Conservation (phyloP, 2,797 vertebrate genomes). For the Loris lydekkerianus region DNA sequence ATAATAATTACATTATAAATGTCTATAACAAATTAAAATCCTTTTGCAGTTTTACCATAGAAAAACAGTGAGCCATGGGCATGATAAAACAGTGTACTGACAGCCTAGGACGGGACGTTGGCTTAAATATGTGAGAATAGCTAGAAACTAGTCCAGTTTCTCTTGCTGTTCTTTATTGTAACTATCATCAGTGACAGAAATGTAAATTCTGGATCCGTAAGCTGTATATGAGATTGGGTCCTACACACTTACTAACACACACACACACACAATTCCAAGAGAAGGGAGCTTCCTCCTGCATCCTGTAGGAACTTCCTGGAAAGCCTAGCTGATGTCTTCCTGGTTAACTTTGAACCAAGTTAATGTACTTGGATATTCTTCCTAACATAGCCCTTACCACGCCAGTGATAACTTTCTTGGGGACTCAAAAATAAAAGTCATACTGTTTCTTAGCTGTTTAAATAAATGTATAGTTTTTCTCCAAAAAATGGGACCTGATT, state of each 20-base stretch:
- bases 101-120: accelerated
- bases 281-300: background rate
- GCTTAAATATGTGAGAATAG: background rate
- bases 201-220: background rate
- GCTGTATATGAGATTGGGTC: background rate
- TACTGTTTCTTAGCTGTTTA: background rate
- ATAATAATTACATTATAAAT: background rate
- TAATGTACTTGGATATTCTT: accelerated
- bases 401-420: background rate
- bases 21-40: background rate
- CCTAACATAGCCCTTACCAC: accelerated
- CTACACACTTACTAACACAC: background rate
- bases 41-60: background rate
- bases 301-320: background rate
- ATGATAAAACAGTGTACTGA: accelerated
- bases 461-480: background rate
- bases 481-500: background rate
- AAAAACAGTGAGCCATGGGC: accelerated
- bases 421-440: background rate
- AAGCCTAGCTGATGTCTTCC: background rate
- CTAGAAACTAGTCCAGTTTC: accelerated
- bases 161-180: background rate
- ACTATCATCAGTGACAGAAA: background rate
- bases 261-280: background rate
- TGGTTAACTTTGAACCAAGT: background rate